Evolutionary conservation across 2,113 vertebrate species (phyloP).

Genomic region (Gavialis gangeticus): DNA sequence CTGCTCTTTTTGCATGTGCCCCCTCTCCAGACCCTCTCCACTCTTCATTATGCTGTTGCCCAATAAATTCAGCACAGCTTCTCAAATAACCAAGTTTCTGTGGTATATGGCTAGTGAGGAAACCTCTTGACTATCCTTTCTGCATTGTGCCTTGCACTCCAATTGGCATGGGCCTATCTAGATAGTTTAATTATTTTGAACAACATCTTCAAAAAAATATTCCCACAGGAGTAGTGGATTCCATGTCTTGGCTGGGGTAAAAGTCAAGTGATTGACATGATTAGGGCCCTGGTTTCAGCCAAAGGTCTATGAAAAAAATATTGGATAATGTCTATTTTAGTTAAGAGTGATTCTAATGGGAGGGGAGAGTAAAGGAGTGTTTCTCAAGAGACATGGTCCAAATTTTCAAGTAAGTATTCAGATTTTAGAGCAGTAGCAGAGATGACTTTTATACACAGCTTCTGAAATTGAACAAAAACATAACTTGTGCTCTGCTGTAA

Average conservation of each 20-base stretch:
- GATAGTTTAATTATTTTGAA: not conserved
- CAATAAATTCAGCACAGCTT: not conserved
- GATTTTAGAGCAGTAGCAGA: too few relatives aligned
- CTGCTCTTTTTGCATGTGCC: too few relatives aligned
- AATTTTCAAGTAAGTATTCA: too few relatives aligned
- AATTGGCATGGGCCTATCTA: not conserved
- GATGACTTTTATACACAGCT: too few relatives aligned
- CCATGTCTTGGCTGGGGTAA: not conserved
- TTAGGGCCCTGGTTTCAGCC: not conserved
- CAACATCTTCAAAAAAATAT: not conserved
- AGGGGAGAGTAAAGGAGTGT: too few relatives aligned
- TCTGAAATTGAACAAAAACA: not conserved
- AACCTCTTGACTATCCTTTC: not conserved
- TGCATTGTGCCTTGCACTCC: not conserved
- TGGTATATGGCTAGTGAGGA: not conserved
- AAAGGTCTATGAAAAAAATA: not conserved
- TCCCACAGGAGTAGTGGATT: not conserved
- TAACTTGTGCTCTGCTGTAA: not conserved
- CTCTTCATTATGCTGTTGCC: not conserved
- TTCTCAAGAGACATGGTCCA: too few relatives aligned
- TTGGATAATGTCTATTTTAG: not conserved
- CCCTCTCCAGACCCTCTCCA: not conserved
- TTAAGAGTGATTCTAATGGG: too few relatives aligned
- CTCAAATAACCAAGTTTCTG: not conserved
- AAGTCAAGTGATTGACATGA: accelerated